Base-by-base conservation (phyloP, 2,113 vertebrate genomes). In the Danionella cerebrum region DNA sequence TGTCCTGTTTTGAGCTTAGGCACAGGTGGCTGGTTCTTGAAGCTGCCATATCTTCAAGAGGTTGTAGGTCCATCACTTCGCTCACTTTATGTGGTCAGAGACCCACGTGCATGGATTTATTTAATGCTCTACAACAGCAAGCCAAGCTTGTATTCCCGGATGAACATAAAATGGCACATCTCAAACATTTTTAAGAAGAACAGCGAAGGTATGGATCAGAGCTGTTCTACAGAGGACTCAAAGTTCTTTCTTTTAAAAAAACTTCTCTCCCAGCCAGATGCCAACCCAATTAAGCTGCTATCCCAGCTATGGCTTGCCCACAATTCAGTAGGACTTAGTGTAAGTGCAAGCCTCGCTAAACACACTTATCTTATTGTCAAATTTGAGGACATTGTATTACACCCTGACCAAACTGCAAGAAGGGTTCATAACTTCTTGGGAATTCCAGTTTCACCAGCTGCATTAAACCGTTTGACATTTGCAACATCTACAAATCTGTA, bases 381-480 rank as follows among this genome's bases (percentile, higher is more conserved):
- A 65, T 94, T 93, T 73, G 92, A 94, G 84, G 92, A 94, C 53
- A 75, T 94, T 60, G 88, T 94, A 19, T 80, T 52, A 50, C 91
- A 82, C 65, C 92, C 92, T 25, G 89, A 90, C 73, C 87, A 89
- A 72, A 89, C 71, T 0, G 83, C 90, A 7, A 87, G 89, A 79
- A 79, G 18, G 44, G 85, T 93, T 78, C 92, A 89, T 79, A 71
- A 81, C 52, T 93, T 92, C 71, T 84, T 94, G 65, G 91, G 91
- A 62, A 87, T 94, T 50, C 90, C 92, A 71, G 78, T 93, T 67
- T 81, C 91, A 74, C 92, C 91, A 42, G 82, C 89, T 68, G 90
- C 83, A 73, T 85, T 94, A 84, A 94, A 94, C 88, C 89, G 91
- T 88, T 89, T 94, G 79, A 74, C 90, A 51, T 93, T 93, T 82